A percentile compares a stretch with the other conserved stretches of the same genome.
phyloP scores from a whole-genome alignment of 2,888 invertebrate species.

The Melipona beecheii region DNA sequence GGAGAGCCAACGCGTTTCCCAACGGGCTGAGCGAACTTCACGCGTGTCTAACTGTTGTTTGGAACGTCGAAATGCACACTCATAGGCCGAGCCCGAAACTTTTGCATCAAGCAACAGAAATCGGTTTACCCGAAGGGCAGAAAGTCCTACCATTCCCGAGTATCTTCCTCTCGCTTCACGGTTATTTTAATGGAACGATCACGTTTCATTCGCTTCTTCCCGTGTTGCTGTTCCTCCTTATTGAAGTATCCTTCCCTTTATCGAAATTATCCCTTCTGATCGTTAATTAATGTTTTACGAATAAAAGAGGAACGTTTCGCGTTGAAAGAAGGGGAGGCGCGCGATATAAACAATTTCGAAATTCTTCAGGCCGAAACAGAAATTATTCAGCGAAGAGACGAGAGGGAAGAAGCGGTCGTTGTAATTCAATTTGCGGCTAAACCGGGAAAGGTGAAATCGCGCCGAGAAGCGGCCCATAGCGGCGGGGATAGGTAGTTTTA shows the following conservation, averaged over 20 bases:
- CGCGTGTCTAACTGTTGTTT: conserved; percentile 61
- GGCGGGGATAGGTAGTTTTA: conserved; percentile 57
- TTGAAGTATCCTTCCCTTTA: too few species aligned
- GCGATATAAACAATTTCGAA: too few species aligned
- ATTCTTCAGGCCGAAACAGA: background rate
- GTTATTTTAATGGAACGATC: background rate
- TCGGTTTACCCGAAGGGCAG: conserved; percentile 13
- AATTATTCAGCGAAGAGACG: conserved; percentile 25
- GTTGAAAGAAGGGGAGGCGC: too few species aligned
- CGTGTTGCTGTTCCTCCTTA: background rate
- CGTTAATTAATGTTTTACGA: too few species aligned
- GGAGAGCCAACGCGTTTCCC: conserved; percentile 57
- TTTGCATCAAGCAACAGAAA: conserved; percentile 31
- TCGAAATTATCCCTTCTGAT: too few species aligned
- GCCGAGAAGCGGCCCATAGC: background rate
- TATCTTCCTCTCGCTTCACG: conserved; percentile 24
- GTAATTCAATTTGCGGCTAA: conserved; percentile 49
- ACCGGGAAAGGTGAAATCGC: conserved; percentile 4
- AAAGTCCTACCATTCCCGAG: background rate
- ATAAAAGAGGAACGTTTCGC: too few species aligned
- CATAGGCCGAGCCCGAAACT: conserved; percentile 37
- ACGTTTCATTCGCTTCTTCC: background rate
- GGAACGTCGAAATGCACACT: conserved; percentile 54
- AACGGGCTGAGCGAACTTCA: conserved; percentile 68
- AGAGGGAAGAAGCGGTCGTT: conserved; percentile 20